Base-by-base conservation (phyloP, 2,113 vertebrate genomes). In the Turnix velox region DNA sequence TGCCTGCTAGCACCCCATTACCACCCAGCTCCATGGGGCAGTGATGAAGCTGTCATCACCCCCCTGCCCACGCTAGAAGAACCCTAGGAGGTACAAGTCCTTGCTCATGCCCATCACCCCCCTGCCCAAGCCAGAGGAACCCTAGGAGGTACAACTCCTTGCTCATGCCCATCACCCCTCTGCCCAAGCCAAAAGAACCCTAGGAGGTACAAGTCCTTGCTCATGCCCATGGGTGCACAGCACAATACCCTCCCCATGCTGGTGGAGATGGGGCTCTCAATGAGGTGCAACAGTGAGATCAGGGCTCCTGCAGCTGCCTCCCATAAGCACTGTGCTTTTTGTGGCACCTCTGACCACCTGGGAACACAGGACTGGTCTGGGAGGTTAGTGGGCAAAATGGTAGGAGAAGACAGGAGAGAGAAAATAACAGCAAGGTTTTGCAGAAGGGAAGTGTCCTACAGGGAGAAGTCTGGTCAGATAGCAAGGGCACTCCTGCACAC, bases 1-100 rank as follows among this genome's bases (percentile, higher is more conserved):
- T 22, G 49, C 76, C 57, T 7, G 40, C 31, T 46, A 22, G 75
- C 46, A 2, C 45, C 51, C 49, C 3, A 4, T 37, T 59, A 30
- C 12, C 67, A 3, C 28, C 8, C 52, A 16, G 57, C 48, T 24
- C 58, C 1, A 1, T 4, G 58, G 28, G 57, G 22, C 43, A 54
- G 27, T 0, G 7, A 45, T 6, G 3, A 19, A 45, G 31, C 0
- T 10, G 46, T 5, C 28, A 1, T 33, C 10, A 2, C 7, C 17
- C 20, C 7, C 12, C 1, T n/a, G n/a, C n/a, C n/a, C n/a, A 35
- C 8, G 58, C 12, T 35, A 4, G 33, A n/a, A 52, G 27, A 23
- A 45, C 27, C 43, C 10, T 2, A 35, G 2, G 35, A 7, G 35
- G 9, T 3, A 19, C 0, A 7, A 79, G 63, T 25, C 57, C 57